Evolutionary conservation across 2,797 vertebrate genomes (phyloP).

Genomic region (Alectoris magna): DNA sequence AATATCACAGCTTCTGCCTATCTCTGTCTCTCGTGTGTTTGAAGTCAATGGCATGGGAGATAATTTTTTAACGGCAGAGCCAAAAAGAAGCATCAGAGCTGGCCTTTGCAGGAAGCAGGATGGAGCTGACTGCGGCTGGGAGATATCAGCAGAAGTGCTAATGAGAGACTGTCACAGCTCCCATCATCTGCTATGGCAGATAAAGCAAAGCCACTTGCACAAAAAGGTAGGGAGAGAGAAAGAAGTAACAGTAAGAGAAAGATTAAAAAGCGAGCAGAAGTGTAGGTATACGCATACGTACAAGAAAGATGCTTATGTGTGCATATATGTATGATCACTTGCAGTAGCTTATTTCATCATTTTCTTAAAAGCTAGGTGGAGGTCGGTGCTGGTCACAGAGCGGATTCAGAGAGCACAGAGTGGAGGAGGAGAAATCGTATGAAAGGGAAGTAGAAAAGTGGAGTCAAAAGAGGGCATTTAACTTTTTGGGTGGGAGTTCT

Average conservation of each 20-base stretch:
- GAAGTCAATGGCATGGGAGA: not conserved
- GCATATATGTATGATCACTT: not conserved
- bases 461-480: not conserved
- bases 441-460: not conserved
- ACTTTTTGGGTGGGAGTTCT: not conserved
- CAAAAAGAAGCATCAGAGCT: not conserved
- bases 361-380: not conserved
- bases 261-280: not conserved
- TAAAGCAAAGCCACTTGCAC: not conserved
- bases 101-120: not conserved
- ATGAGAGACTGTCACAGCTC: not conserved
- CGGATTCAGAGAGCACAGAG: not conserved
- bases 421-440: not conserved
- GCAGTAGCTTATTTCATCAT: not conserved
- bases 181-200: not conserved
- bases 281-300: not conserved
- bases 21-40: not conserved
- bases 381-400: not conserved
- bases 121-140: not conserved
- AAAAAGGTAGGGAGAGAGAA: not conserved
- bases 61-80: not conserved
- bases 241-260: not conserved
- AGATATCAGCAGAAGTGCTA: not conserved
- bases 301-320: not conserved
- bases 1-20: slow-evolving; percentile 2